These are phyloP conservation scores for Pristis pectinata DNA, from an alignment of 2,797 vertebrate species.

Conservation along the genomic window DNA sequence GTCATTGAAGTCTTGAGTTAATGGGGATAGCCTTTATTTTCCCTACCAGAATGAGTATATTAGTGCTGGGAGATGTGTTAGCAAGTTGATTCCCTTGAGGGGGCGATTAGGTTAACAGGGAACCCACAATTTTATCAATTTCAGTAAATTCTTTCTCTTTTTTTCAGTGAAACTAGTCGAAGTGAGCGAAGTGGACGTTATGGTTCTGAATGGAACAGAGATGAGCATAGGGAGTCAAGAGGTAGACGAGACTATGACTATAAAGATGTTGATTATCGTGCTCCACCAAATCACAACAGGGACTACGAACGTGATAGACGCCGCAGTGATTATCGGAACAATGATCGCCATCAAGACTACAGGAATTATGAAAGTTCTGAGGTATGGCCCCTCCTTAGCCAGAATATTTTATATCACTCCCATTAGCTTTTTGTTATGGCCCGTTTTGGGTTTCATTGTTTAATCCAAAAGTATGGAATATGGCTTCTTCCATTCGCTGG, in stretches of 20 bases:
- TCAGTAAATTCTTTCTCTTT: not conserved
- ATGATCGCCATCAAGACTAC: conserved; percentile 34
- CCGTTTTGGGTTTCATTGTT: not conserved
- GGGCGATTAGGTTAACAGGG: too few species aligned
- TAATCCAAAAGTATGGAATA: not conserved
- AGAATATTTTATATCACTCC: not conserved
- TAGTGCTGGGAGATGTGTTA: not conserved
- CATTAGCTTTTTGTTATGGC: not conserved
- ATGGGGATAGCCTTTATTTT: not conserved
- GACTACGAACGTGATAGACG: conserved; percentile 73
- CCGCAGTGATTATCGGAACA: conserved; percentile 10
- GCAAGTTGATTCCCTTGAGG: not conserved
- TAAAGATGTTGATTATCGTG: conserved; percentile 86
- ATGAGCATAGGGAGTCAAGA: conserved; percentile 57
- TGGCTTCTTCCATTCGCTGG: not conserved
- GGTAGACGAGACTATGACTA: conserved; percentile 68
- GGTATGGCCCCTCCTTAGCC: not conserved
- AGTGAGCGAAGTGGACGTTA: conserved; percentile 33
- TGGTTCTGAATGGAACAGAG: conserved; percentile 32
- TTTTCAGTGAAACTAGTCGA: conserved; percentile 31
- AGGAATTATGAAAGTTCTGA: conserved; percentile 32
- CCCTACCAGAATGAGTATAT: not conserved
- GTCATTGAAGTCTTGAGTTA: too few species aligned
- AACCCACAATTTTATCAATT: not conserved
- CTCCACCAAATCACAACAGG: conserved; percentile 68